These are phyloP conservation scores for Abramis brama DNA, from an alignment of 2,113 vertebrate genomes.

Conservation along the genomic window DNA sequence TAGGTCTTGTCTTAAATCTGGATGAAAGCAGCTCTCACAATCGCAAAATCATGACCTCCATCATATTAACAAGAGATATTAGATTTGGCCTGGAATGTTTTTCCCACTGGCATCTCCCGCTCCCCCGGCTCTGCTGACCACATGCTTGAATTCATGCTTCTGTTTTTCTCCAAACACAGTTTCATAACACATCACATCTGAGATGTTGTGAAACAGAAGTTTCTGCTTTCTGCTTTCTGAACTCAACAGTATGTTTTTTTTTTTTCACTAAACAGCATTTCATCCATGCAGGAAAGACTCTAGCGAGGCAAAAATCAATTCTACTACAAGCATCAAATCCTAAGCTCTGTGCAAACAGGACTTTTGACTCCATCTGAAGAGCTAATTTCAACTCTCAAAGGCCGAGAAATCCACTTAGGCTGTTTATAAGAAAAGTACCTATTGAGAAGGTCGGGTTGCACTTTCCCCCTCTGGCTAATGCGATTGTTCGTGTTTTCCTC, in stretches of 20 bases:
- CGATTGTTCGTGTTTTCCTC: conserved; percentile 27
- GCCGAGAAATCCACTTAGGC: conserved; percentile 31
- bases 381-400: conserved; percentile 28
- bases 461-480: conserved; percentile 15
- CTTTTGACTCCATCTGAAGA: conserved; percentile 18
- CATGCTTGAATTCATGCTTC: conserved; percentile 26
- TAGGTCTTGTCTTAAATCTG: not conserved
- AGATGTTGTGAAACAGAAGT: conserved; percentile 35
- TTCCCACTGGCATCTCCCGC: not conserved
- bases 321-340: conserved; percentile 10
- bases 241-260: too few relatives aligned
- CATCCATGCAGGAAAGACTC: not conserved
- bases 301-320: not conserved
- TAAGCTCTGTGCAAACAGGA: not conserved
- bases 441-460: conserved; percentile 33
- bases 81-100: conserved; percentile 9
- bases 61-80: conserved; percentile 1
- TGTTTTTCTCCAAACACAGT: not conserved
- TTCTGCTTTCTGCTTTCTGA: conserved; percentile 35
- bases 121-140: not conserved
- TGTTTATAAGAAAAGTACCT: conserved; percentile 17
- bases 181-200: conserved; percentile 14
- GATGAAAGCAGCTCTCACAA: not conserved
- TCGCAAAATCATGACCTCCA: too few relatives aligned
- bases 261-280: not conserved